A percentile compares a stretch with the other conserved stretches of the same genome.
Evolutionary conservation across 1,140 invertebrate genomes (phyloP).

Genomic region (Zaprionus lachaisei): DNA sequence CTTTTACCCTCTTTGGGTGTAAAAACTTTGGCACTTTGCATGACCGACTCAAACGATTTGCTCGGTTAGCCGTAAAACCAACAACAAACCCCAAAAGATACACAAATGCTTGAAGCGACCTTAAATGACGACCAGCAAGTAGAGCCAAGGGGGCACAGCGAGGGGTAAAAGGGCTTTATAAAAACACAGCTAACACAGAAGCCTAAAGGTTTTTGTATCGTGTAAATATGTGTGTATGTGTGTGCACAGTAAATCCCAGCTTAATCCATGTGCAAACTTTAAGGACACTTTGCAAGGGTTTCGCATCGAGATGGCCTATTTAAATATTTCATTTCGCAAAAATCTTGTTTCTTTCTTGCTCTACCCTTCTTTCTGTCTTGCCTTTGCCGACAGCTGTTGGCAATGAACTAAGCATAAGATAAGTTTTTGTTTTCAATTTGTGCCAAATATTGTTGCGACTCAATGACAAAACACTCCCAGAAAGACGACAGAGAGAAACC

Average conservation of each 20-base stretch:
- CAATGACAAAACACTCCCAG: slow-evolving; percentile 16
- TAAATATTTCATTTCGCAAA: slow-evolving; percentile 69
- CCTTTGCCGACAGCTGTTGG: slow-evolving; percentile 33
- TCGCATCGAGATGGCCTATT: slow-evolving; percentile 49
- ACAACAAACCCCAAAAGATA: slow-evolving; percentile 62
- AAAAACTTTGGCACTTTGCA: slow-evolving; percentile 79
- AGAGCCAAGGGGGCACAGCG: background rate
- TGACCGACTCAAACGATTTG: slow-evolving; percentile 74
- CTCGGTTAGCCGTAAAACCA: slow-evolving; percentile 65
- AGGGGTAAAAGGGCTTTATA: slow-evolving; percentile 45
- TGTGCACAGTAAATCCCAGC: slow-evolving; percentile 55
- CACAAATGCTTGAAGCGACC: slow-evolving; percentile 65
- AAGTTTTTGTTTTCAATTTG: slow-evolving; percentile 42
- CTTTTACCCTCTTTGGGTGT: slow-evolving; percentile 22
- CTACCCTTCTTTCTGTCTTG: background rate
- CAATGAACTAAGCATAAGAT: slow-evolving; percentile 39
- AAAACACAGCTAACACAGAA: slow-evolving; percentile 40
- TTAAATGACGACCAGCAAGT: slow-evolving; percentile 62
- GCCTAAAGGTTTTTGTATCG: slow-evolving; percentile 39
- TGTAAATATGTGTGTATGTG: background rate
- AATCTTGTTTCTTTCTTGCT: slow-evolving; percentile 13
- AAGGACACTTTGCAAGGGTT: slow-evolving; percentile 67
- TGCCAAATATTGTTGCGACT: slow-evolving; percentile 23
- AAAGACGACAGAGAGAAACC: background rate
- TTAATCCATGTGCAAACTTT: slow-evolving; percentile 75